Base-by-base conservation (phyloP, 1,140 invertebrate genomes). In the Drusus annulatus region DNA sequence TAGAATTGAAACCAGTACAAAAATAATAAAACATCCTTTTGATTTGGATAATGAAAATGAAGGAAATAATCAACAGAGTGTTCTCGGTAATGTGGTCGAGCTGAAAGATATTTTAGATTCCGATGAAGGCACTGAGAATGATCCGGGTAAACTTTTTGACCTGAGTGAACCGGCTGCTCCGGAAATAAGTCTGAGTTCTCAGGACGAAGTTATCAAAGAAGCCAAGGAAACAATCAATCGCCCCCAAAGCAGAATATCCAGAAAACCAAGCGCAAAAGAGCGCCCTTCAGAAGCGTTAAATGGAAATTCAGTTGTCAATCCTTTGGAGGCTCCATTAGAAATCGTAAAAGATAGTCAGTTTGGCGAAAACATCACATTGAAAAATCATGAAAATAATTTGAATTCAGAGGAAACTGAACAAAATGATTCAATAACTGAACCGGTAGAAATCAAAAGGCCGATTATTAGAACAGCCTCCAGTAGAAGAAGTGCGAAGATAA, bases 401-500 rank as follows among this genome's bases (percentile, higher is more conserved):
- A 56, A 56, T 45, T 45, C 19, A 69, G 65, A 69, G 13, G 17
- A 56, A 73, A 15, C 23, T 54, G 54, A 69, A 69, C 15, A 73
- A 73, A 45, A 28, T 73, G 23, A 28, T 60, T 71, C 73, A 50
- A 74, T 25, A 23, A 54, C 10, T 13, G 31, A 74, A 31, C 50
- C 25, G 28, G 19, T 31, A 74, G 54, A 74, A 74, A 56, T 65
- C 19, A 51, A 28, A 78, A 36, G 25, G 15, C 45, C n/a, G 63
- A 71, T 28, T 76, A 83, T 56, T 28, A 36, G 19, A 84, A 85
- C n/a, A 21, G 36, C 69, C 19, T 73, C 68, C 21, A 23, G 58
- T 21, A 62, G 23, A 84, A 83, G 68, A 76, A 62, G 62, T 56
- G 79, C 52, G 65, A 50, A 52, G 56, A 62, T 52, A 51, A 65